Base-by-base conservation (phyloP, 2,113 vertebrate genomes). In the Datnioides undecimradiatus region DNA sequence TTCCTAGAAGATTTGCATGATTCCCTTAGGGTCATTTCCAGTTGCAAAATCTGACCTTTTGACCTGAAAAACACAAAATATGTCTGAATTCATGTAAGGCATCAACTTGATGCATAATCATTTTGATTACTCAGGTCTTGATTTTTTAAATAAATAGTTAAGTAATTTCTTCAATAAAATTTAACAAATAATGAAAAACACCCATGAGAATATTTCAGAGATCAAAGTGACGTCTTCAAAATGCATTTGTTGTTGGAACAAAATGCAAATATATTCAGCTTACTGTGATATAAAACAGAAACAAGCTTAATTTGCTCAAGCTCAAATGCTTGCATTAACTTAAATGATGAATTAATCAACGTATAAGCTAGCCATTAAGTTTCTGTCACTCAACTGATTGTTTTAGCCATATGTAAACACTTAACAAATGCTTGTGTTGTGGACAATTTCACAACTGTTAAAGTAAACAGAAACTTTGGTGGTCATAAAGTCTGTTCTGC, bases 401-500 rank as follows among this genome's bases (percentile, higher is more conserved):
- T 17, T 71, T 46, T 27, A 38, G 33, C 16, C 3, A 40, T 25
- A 16, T 13, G 16, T 48, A 31, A 31, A 55, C n/a, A 19, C 40
- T 33, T 60, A n/a, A 34, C 5, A 49, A 62, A 34, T 1, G 21
- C 55, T 27, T 45, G 29, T n/a, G 36, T 8, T 6, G 27, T 2
- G 21, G 52, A 45, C 54, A 48, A 8, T 63, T 78, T 43, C 60
- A 73, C 66, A 64, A 36, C 48, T 51, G 17, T 74, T 60, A 16
- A 46, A 64, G 54, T 52, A 25, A 65, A 71, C 72, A 10, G 19
- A 66, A 29, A 66, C n/a, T n/a, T 14, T 25, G 27, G 58, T 1
- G 43, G 31, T 65, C 27, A 5, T n/a, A 17, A 43, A 34, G 43
- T 29, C 29, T 57, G 55, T 78, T 86, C 38, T 76, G 58, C 73